phyloP scores from a whole-genome alignment of 2,113 vertebrate species.

The Calcarius ornatus region DNA sequence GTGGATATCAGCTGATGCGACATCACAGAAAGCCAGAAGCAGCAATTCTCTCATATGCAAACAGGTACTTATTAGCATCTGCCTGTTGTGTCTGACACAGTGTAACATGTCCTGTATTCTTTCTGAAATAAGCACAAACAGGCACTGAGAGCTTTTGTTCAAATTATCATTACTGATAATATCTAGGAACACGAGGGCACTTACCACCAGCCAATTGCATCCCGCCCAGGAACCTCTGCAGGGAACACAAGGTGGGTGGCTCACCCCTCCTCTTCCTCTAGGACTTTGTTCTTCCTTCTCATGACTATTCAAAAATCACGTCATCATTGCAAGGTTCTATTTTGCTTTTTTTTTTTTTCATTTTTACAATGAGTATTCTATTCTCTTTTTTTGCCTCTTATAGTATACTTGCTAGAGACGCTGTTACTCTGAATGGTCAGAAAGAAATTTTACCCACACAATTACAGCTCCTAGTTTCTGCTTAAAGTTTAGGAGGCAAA shows the following conservation, averaged over 20 bases:
- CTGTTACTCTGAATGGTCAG: background rate
- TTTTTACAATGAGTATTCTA: background rate
- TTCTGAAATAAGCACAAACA: background rate
- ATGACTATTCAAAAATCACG: background rate
- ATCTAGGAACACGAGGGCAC: background rate
- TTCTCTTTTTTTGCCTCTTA: background rate
- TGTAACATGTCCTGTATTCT: background rate
- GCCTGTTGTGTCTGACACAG: background rate
- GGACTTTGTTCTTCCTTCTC: background rate
- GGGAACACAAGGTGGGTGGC: background rate
- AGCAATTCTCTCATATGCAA: background rate
- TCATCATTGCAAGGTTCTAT: background rate
- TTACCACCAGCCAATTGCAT: background rate
- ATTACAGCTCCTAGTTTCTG: background rate
- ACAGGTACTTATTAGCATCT: background rate
- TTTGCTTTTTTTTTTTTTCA: rapidly evolving
- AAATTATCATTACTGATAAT: background rate
- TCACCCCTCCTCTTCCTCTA: background rate
- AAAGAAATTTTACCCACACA: background rate
- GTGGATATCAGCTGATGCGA: background rate
- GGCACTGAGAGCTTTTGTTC: background rate
- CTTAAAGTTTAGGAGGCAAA: background rate
- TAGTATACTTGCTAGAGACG: background rate
- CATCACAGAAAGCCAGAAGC: background rate
- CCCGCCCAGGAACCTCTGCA: background rate